These are phyloP conservation scores for Campopleginae sp. DNA, from an alignment of 2,888 invertebrate genomes.

Conservation along the genomic window DNA sequence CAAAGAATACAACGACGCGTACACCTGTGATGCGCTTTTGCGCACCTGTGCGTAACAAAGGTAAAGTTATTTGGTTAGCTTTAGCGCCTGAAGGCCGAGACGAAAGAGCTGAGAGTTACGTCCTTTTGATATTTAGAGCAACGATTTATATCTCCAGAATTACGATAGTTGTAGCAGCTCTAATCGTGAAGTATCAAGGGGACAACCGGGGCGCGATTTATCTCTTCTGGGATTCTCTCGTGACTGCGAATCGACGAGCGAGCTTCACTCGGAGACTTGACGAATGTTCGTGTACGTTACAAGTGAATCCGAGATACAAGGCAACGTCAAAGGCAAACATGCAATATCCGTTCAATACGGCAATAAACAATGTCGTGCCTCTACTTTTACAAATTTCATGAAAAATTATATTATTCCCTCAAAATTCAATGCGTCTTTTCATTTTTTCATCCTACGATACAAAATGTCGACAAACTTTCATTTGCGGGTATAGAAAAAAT, in stretches of 20 bases:
- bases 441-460: not conserved
- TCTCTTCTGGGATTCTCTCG: slow-evolving; percentile 35
- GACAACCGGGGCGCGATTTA: slow-evolving; percentile 46
- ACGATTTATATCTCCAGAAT: slow-evolving; percentile 1
- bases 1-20: not conserved
- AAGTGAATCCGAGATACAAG: slow-evolving; percentile 14
- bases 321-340: slow-evolving; percentile 26
- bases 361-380: not conserved
- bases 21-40: slow-evolving; percentile 29
- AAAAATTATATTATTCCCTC: not conserved
- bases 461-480: not conserved
- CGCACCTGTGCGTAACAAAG: slow-evolving; percentile 35
- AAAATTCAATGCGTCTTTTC: not conserved
- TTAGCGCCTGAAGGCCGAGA: not conserved
- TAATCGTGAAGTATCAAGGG: slow-evolving; percentile 53
- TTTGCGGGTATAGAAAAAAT: not conserved
- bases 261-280: slow-evolving; percentile 31
- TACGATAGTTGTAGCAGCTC: slow-evolving; percentile 17
- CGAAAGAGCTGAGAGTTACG: not conserved
- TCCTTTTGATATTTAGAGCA: not conserved
- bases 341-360: not conserved
- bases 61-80: not conserved
- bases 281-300: slow-evolving; percentile 21
- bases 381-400: not conserved
- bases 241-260: slow-evolving; percentile 19